Evolutionary conservation across 1,140 invertebrate species (phyloP).

Genomic region (Diorhabda sublineata): DNA sequence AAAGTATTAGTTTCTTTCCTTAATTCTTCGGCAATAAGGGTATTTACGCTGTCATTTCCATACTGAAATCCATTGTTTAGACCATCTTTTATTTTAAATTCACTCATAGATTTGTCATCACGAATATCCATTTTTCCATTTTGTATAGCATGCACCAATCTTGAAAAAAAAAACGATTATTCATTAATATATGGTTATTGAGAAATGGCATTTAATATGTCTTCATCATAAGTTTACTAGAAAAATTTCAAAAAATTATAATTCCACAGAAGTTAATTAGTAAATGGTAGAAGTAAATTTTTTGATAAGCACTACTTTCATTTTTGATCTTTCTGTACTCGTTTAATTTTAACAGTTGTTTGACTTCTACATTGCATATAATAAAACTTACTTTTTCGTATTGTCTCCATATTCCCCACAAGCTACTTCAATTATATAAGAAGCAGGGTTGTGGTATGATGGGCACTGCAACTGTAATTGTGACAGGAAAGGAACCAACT

Average conservation of each 20-base stretch:
- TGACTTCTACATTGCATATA: neutral
- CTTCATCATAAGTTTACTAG: no score
- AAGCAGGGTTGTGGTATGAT: conserved; percentile 94
- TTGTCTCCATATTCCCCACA: conserved; percentile 94
- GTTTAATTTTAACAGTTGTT: neutral
- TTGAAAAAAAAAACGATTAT: neutral
- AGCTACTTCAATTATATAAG: conserved; percentile 89
- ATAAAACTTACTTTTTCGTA: conserved; percentile 67
- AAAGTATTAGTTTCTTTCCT: conserved; percentile 48
- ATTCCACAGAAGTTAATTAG: no score
- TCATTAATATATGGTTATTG: neutral
- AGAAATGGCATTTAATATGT: no score
- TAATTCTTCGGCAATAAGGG: conserved; percentile 62
- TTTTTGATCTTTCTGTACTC: no score
- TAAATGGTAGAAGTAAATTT: no score
- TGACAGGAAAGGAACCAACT: conserved; percentile 83
- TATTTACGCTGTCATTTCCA: conserved; percentile 46
- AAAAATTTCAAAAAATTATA: no score
- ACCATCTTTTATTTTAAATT: conserved; percentile 54
- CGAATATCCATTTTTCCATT: conserved; percentile 77
- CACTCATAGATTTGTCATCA: conserved; percentile 59
- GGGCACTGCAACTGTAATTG: conserved; percentile 83
- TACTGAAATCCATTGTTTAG: conserved; percentile 62
- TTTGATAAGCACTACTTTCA: no score
- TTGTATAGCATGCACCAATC: conserved; percentile 63